Evolutionary conservation across 2,113 vertebrate species (phyloP).

Genomic region (Paratilapia polleni): DNA sequence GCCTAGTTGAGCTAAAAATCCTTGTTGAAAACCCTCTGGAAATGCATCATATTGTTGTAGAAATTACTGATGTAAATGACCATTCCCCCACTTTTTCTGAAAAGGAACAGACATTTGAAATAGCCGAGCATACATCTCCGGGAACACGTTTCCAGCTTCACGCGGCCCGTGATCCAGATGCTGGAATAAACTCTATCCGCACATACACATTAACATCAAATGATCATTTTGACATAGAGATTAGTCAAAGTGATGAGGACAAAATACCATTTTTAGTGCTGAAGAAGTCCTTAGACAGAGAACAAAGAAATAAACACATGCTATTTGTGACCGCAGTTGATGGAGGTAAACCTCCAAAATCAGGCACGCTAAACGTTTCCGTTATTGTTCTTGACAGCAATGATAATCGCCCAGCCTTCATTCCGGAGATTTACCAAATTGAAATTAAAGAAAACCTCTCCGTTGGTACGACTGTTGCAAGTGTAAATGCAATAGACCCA

Average conservation of each 20-base stretch:
- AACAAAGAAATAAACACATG: conserved; percentile 33
- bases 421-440: conserved; percentile 55
- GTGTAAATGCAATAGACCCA: conserved; percentile 34
- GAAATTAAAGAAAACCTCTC: conserved; percentile 60
- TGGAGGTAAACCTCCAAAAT: conserved; percentile 73
- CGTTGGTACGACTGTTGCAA: conserved; percentile 36
- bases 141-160: conserved; percentile 79
- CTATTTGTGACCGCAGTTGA: conserved; percentile 73
- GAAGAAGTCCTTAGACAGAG: conserved; percentile 72
- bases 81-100: conserved; percentile 76
- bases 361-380: conserved; percentile 59
- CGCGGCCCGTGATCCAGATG: conserved; percentile 80
- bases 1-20: conserved; percentile 74
- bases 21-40: conserved; percentile 78
- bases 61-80: conserved; percentile 80
- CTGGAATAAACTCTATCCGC: conserved; percentile 75
- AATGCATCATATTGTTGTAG: conserved; percentile 72
- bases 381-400: conserved; percentile 76
- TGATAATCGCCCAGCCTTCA: conserved; percentile 77
- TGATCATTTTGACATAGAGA: conserved; percentile 69
- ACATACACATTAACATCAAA: conserved; percentile 76
- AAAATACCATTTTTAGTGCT: conserved; percentile 75
- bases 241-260: conserved; percentile 52
- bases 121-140: conserved; percentile 67
- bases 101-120: conserved; percentile 66